These are phyloP conservation scores for Procavia capensis DNA, from an alignment of 2,113 vertebrate species.

Conservation along the genomic window DNA sequence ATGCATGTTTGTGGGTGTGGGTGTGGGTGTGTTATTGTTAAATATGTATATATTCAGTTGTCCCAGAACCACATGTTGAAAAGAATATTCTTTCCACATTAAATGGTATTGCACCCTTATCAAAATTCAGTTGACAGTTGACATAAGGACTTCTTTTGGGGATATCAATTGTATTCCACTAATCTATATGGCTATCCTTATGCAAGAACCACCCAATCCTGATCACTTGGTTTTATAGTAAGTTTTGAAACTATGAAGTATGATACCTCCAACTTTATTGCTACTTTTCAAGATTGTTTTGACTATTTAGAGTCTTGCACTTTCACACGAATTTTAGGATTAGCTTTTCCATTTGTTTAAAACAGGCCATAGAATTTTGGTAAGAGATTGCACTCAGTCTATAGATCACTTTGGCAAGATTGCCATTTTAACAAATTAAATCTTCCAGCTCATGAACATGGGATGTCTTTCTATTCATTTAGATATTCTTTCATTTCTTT, in stretches of 20 bases:
- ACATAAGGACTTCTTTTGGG: neutral
- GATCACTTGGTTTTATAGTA: neutral
- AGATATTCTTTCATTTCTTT: conserved; percentile 4
- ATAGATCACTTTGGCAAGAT: neutral
- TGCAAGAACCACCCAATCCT: neutral
- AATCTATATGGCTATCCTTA: neutral
- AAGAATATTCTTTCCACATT: neutral
- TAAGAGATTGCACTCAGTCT: neutral
- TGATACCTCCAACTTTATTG: no score
- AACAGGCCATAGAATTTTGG: neutral
- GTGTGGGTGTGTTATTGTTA: no score
- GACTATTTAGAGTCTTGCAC: neutral
- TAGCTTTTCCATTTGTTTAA: neutral
- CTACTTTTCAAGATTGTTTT: no score
- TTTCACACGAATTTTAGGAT: neutral
- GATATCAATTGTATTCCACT: neutral
- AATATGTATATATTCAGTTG: neutral
- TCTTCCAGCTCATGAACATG: neutral
- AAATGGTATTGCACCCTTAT: neutral
- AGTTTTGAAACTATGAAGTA: no score
- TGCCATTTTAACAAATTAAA: neutral
- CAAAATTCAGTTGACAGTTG: neutral
- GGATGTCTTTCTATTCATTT: neutral
- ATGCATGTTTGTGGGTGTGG: no score
- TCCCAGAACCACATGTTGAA: neutral